A percentile compares a stretch with the other conserved stretches of the same genome.
phyloP scores from a whole-genome alignment of 2,113 vertebrate species.

The Phocoena sinus region DNA sequence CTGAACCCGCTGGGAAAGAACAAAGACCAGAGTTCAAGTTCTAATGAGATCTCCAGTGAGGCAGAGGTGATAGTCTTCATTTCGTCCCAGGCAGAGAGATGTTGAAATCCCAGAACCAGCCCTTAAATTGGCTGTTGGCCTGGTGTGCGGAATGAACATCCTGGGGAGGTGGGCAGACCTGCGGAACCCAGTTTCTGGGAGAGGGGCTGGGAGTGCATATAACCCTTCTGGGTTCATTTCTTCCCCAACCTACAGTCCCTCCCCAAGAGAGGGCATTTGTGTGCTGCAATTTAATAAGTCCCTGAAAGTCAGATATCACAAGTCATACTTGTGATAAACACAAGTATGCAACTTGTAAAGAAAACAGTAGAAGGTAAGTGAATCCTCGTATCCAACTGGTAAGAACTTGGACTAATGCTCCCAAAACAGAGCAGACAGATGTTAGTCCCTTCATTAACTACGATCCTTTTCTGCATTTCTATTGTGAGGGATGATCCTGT shows the following conservation, averaged over 20 bases:
- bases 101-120: slow-evolving; percentile 47
- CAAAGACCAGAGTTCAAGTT: slow-evolving; percentile 69
- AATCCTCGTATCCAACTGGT: not conserved
- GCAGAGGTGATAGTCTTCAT: slow-evolving; percentile 32
- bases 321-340: not conserved
- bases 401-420: not conserved
- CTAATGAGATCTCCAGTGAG: slow-evolving; percentile 73
- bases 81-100: slow-evolving; percentile 21
- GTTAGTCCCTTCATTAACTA: not conserved
- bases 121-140: slow-evolving; percentile 62
- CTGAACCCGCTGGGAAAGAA: slow-evolving; percentile 52
- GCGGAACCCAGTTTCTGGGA: not conserved
- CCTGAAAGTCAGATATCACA: not conserved
- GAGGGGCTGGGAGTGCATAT: not conserved
- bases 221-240: not conserved
- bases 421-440: not conserved
- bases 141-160: not conserved
- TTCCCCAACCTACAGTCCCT: not conserved
- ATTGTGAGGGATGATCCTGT: not conserved
- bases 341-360: slow-evolving; percentile 23
- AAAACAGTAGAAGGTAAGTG: not conserved
- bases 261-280: not conserved
- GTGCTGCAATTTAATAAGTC: not conserved
- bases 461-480: slow-evolving; percentile 32
- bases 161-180: not conserved